phyloP scores from a whole-genome alignment of 1,140 invertebrate species.

The Hyposmocoma kahamanoa region DNA sequence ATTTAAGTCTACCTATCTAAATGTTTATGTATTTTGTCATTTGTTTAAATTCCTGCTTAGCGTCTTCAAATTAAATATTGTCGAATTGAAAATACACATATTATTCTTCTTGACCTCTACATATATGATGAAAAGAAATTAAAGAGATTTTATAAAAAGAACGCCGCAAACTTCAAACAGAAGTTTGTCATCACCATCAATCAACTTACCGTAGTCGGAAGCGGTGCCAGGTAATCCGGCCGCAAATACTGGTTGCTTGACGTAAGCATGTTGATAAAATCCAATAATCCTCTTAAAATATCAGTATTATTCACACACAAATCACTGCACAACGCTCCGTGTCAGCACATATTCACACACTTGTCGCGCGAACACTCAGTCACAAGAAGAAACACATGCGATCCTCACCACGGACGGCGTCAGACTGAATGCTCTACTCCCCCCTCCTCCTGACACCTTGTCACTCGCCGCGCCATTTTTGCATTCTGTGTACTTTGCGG shows the following conservation, averaged over 20 bases:
- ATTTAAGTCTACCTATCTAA: too few species aligned
- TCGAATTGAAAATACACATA: too few species aligned
- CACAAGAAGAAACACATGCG: conserved; percentile 23
- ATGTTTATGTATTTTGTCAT: too few species aligned
- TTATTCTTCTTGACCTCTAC: too few species aligned
- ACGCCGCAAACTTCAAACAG: too few species aligned
- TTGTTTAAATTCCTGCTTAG: too few species aligned
- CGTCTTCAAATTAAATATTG: too few species aligned
- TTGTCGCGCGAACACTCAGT: conserved; percentile 18
- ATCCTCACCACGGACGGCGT: conserved; percentile 29
- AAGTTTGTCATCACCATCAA: conserved; percentile 13
- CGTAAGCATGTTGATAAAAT: conserved; percentile 82
- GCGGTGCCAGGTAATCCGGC: conserved; percentile 92
- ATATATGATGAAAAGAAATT: too few species aligned
- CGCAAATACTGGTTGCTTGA: conserved; percentile 91
- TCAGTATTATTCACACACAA: too few species aligned
- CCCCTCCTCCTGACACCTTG: conserved; percentile 62
- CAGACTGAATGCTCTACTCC: conserved; percentile 44
- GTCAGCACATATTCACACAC: conserved; percentile 62
- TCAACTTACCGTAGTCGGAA: conserved; percentile 88
- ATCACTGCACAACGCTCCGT: conserved; percentile 46
- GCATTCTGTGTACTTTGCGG: conserved; percentile 72
- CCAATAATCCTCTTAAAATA: conserved; percentile 52
- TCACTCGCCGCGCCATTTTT: conserved; percentile 69
- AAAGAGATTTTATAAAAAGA: too few species aligned